These are phyloP conservation scores for Anarrhichthys ocellatus DNA, from an alignment of 2,113 vertebrate species.

Conservation along the genomic window DNA sequence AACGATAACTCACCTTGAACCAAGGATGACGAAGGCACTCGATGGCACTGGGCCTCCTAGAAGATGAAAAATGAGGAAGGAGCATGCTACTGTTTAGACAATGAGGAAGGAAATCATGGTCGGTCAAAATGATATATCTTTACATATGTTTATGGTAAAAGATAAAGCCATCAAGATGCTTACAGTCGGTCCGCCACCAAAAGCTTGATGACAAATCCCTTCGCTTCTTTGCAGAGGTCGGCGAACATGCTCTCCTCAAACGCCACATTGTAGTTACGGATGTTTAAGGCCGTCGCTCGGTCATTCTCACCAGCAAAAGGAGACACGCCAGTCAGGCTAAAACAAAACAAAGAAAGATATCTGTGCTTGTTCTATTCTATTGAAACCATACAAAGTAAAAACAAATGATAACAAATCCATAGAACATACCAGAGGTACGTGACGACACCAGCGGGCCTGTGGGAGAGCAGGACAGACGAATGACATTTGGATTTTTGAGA, in stretches of 20 bases:
- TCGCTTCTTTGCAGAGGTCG: slow-evolving; percentile 91
- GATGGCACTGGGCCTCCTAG: slow-evolving; percentile 90
- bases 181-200: slow-evolving; percentile 92
- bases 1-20: slow-evolving; percentile 90
- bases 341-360: background rate
- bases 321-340: slow-evolving; percentile 93
- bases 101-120: background rate
- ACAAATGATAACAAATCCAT: background rate
- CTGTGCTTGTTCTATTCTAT: background rate
- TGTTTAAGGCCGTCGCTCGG: slow-evolving; percentile 90
- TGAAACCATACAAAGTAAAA: background rate
- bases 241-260: slow-evolving; percentile 95
- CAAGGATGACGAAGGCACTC: slow-evolving; percentile 95
- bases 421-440: slow-evolving; percentile 92
- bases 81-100: background rate
- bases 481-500: background rate
- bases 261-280: slow-evolving; percentile 93
- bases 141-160: background rate
- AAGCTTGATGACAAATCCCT: slow-evolving; percentile 95
- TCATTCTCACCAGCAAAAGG: slow-evolving; percentile 95
- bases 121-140: background rate
- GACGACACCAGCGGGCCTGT: slow-evolving; percentile 92
- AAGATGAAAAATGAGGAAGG: background rate
- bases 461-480: slow-evolving; percentile 43
- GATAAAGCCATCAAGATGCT: slow-evolving; percentile 68